phyloP scores from a whole-genome alignment of 2,113 vertebrate genomes.

The Strigops habroptila region DNA sequence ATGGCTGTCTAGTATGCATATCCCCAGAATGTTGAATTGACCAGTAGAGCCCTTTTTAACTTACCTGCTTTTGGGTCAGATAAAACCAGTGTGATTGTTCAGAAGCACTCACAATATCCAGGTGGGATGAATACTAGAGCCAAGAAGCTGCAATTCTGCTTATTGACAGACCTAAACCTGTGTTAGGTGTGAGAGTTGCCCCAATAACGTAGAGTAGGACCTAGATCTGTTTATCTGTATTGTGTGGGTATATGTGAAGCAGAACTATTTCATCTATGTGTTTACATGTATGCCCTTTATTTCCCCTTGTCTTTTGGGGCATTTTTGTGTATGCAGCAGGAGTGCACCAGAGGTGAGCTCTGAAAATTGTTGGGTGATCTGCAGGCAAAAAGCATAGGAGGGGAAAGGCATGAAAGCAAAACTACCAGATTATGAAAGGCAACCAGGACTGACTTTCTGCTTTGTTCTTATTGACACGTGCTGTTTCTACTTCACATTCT shows the following conservation, averaged over 20 bases:
- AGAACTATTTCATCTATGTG: background rate
- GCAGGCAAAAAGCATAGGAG: background rate
- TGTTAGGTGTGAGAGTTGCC: background rate
- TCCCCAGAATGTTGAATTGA: background rate
- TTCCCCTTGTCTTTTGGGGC: background rate
- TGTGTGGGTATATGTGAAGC: background rate
- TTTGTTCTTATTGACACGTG: constrained; percentile 8
- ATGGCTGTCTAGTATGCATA: background rate
- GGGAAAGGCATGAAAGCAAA: background rate
- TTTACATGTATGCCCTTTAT: background rate
- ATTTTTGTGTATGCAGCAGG: background rate
- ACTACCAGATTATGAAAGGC: background rate
- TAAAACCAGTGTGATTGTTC: background rate
- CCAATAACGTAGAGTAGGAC: background rate
- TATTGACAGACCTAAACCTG: background rate
- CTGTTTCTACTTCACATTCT: constrained; percentile 9
- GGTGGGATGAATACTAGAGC: background rate
- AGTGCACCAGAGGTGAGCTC: background rate
- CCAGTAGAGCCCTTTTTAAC: background rate
- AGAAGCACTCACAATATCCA: background rate
- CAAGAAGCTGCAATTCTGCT: background rate
- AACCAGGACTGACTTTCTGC: background rate
- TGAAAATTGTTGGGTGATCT: background rate
- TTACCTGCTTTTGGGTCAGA: background rate
- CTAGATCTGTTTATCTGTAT: background rate